A percentile compares a stretch with the other conserved stretches of the same genome.
phyloP scores from a whole-genome alignment of 2,888 invertebrate genomes.

The Drosophila lutescens region DNA sequence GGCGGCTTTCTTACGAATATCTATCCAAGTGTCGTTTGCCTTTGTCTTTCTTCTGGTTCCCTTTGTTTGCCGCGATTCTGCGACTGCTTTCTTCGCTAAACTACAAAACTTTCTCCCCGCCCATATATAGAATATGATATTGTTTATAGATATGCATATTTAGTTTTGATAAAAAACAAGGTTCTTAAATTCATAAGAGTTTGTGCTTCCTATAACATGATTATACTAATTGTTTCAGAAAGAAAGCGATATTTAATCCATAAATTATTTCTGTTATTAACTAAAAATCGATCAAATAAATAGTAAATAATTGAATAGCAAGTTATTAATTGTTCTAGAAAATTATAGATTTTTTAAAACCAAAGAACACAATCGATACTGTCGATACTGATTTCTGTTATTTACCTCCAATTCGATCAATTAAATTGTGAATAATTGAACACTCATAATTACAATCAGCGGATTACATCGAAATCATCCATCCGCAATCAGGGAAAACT shows the following conservation, averaged over 20 bases:
- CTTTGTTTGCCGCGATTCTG: constrained; percentile 35
- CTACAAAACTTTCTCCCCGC: constrained; percentile 26
- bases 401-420: background rate
- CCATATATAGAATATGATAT: background rate
- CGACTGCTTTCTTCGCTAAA: constrained; percentile 52
- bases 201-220: background rate
- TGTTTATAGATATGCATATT: background rate
- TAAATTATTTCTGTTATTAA: too few relatives aligned
- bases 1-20: constrained; percentile 22
- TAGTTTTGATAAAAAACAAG: background rate
- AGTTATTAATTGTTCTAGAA: too few relatives aligned
- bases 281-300: too few relatives aligned
- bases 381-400: background rate
- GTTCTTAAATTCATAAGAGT: background rate
- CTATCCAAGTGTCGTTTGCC: constrained; percentile 31
- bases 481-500: constrained; percentile 45
- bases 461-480: constrained; percentile 20
- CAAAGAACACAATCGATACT: background rate
- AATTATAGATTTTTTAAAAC: background rate
- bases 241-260: too few relatives aligned
- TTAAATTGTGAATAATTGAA: constrained; percentile 19
- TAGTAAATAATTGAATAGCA: too few relatives aligned
- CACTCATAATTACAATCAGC: constrained; percentile 27
- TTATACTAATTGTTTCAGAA: too few relatives aligned
- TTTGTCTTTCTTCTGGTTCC: constrained; percentile 32